Percentiles rank a stretch among this genome's conserved stretches.
phyloP scores from a whole-genome alignment of 2,797 vertebrate species.

The Pristis pectinata region DNA sequence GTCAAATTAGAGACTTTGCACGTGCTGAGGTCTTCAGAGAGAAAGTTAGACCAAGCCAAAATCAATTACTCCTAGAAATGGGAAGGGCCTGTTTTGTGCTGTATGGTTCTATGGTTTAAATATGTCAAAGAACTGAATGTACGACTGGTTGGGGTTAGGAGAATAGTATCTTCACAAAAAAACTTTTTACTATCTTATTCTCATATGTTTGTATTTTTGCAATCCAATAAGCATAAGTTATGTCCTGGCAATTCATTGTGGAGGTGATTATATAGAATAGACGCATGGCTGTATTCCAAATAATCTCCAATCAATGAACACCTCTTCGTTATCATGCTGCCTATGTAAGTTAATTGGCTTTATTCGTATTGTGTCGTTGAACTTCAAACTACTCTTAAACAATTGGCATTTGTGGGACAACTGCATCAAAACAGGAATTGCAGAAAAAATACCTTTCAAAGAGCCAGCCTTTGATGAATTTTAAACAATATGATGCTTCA shows the following conservation, averaged over 20 bases:
- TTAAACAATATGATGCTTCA: not conserved
- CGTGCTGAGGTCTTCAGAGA: not conserved
- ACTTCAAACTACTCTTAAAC: not conserved
- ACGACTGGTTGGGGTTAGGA: not conserved
- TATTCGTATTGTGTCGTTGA: no score
- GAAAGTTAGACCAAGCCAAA: not conserved
- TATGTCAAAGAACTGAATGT: not conserved
- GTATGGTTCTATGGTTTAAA: no score
- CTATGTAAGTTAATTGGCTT: not conserved
- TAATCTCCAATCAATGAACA: not conserved
- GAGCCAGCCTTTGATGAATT: not conserved
- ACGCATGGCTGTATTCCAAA: not conserved
- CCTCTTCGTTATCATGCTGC: not conserved
- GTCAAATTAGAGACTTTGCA: not conserved
- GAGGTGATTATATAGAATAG: not conserved
- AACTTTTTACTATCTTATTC: not conserved
- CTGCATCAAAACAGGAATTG: not conserved
- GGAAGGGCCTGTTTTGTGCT: no score
- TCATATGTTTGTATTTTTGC: not conserved
- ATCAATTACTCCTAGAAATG: not conserved
- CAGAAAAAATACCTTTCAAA: not conserved
- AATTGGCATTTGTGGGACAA: conserved; percentile 3
- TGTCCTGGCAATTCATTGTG: not conserved
- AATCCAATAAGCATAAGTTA: not conserved
- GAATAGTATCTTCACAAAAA: not conserved